These are phyloP conservation scores for Rhingia rostrata DNA, from an alignment of 2,888 invertebrate species.

Conservation along the genomic window DNA sequence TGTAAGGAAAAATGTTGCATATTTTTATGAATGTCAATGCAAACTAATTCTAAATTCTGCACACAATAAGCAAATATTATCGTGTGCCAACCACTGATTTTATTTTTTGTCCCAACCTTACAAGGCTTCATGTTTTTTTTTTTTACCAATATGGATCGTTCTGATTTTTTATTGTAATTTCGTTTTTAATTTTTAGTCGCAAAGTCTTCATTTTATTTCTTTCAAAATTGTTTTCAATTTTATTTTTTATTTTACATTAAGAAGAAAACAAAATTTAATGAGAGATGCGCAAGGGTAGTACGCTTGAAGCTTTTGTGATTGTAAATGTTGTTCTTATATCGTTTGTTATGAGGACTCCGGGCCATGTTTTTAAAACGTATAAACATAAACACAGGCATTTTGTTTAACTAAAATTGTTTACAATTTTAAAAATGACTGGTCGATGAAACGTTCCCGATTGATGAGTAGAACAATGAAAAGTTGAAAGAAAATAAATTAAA, in stretches of 20 bases:
- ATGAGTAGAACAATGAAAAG: not conserved
- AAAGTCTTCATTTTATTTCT: not conserved
- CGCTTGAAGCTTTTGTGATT: not conserved
- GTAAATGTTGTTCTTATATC: slow-evolving; percentile 2
- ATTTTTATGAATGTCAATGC: no score
- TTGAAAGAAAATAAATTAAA: slow-evolving; percentile 11
- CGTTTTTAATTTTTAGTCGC: not conserved
- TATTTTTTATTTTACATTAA: not conserved
- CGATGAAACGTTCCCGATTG: not conserved
- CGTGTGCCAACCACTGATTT: no score
- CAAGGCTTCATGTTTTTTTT: slow-evolving; percentile 10
- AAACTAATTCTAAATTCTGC: no score
- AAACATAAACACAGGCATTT: slow-evolving; percentile 28
- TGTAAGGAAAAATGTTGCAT: no score
- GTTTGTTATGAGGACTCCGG: not conserved
- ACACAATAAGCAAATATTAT: no score
- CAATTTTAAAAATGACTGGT: not conserved
- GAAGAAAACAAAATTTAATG: not conserved
- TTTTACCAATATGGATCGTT: slow-evolving; percentile 16
- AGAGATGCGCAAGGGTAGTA: not conserved
- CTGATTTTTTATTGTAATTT: slow-evolving; percentile 16
- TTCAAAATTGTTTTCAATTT: not conserved
- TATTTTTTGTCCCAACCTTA: no score
- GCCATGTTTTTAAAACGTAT: slow-evolving; percentile 2
- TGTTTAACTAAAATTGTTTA: slow-evolving; percentile 35